A percentile compares a stretch with the other conserved stretches of the same genome.
Evolutionary conservation across 2,113 vertebrate genomes (phyloP).

Genomic region (Bufo bufo): DNA sequence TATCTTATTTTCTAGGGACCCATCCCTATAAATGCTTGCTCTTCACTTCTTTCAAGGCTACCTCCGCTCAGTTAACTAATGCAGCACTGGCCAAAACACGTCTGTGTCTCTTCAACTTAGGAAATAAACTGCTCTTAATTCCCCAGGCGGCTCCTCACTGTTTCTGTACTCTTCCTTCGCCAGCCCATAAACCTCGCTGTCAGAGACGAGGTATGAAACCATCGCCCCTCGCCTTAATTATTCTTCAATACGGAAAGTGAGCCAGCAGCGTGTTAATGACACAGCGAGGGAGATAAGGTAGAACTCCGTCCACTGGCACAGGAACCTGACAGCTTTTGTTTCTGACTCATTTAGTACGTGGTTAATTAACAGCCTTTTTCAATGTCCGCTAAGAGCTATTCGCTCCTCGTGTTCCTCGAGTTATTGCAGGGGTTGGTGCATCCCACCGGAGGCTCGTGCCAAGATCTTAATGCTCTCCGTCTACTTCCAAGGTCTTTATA

Average conservation of each 20-base stretch:
- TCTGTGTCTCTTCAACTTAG: neutral
- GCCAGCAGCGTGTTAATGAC: slow-evolving; percentile 32
- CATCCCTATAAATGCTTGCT: neutral
- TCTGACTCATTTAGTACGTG: slow-evolving; percentile 41
- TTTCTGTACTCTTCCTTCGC: neutral
- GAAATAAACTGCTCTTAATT: neutral
- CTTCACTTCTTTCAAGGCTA: neutral
- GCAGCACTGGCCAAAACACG: neutral
- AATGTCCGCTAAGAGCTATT: neutral
- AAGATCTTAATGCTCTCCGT: slow-evolving; percentile 9
- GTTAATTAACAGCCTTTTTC: slow-evolving; percentile 50
- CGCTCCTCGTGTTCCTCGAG: neutral
- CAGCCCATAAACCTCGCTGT: neutral
- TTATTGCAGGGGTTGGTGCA: slow-evolving; percentile 29
- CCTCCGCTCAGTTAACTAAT: neutral
- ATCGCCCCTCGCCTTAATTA: slow-evolving; percentile 32
- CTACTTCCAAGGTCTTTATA: slow-evolving; percentile 14
- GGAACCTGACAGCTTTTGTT: slow-evolving; percentile 40
- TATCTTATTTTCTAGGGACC: neutral
- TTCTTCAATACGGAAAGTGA: slow-evolving; percentile 16
- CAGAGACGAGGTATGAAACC: slow-evolving; percentile 9
- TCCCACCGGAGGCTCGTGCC: slow-evolving; percentile 19
- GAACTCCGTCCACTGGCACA: slow-evolving; percentile 28
- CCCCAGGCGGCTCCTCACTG: neutral
- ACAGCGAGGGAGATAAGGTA: slow-evolving; percentile 41